Evolutionary conservation across 2,888 invertebrate genomes (phyloP).

Genomic region (Macrophya alboannulata): DNA sequence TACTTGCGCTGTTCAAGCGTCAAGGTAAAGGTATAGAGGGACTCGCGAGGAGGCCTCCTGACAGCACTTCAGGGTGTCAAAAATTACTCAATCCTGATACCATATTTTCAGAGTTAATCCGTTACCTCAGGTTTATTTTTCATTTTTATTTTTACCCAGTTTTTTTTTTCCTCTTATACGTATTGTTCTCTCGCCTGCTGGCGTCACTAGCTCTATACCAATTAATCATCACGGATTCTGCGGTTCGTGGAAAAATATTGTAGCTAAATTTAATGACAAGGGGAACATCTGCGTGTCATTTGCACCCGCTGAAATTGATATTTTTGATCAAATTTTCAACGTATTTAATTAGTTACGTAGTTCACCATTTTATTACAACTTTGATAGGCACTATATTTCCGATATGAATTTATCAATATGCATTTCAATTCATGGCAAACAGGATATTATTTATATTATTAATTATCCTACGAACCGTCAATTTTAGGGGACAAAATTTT

Average conservation of each 20-base stretch:
- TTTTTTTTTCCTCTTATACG: neutral
- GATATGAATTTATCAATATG: neutral
- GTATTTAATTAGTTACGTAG: neutral
- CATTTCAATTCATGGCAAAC: neutral
- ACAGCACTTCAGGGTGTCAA: constrained; percentile 4
- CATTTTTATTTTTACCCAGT: neutral
- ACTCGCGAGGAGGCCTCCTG: neutral
- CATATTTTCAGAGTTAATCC: constrained; percentile 27
- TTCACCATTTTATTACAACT: too few species aligned
- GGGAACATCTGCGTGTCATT: constrained; percentile 1
- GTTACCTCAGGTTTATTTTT: neutral
- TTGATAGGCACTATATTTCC: too few species aligned
- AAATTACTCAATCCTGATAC: constrained; percentile 31
- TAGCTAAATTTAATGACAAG: neutral
- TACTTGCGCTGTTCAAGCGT: constrained; percentile 2
- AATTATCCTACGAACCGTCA: neutral
- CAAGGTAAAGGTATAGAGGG: neutral
- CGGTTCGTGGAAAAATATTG: neutral
- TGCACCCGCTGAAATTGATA: neutral
- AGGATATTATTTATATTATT: neutral
- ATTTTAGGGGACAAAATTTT: too few species aligned
- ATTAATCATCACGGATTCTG: neutral
- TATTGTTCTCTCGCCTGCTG: neutral
- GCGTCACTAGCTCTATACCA: neutral
- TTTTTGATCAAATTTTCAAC: neutral